Evolutionary conservation across 2,888 invertebrate species (phyloP), one percentile per base, ranked within the genome.

Genomic region (Brenthis hecate): DNA sequence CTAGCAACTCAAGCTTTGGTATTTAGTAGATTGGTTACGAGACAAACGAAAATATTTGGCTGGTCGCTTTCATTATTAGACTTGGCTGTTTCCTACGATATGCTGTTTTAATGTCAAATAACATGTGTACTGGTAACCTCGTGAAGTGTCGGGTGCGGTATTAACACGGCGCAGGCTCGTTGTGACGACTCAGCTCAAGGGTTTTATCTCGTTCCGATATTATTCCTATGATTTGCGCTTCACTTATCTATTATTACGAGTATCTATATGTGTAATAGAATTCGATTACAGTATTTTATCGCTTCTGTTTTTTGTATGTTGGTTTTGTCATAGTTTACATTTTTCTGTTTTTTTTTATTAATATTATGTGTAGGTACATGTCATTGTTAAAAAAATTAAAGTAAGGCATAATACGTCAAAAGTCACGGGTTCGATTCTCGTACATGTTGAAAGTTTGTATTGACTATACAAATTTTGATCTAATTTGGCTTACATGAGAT

Each of bases 21-120:
- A 69, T 74, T 72, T 62, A 43, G 73, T 76, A 76, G 76, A 75
- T 68, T 73, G 71, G 70, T 74, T 70, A 68, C 60, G 51, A 55
- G 43, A 54, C 28, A 60, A 62, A 67, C 61, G 50, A 66, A 83
- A 87, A 89, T 87, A 87, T 89, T 88, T 88, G 90, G 88, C 87
- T 87, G 90, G 87, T 87, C 88, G 89, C 89, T 90, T 88, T 81
- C 78, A 78, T 82, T 76, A 73, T 82, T 88, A 89, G 87, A 85
- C 79, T 85, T 88, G 89, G 89, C 88, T 90, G 90, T 86, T 86
- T 82, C 80, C 78, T 83, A 76, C 79, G 77, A 83, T 80, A 80
- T 80, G 85, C 86, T 87, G 84, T 81, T 79, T 81, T 82, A 78
- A 80, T 85, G 85, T 87, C 83, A 77, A 77, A 67, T 75, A 76